These are phyloP conservation scores for Oophaga pumilio DNA, from an alignment of 2,113 vertebrate species.

Conservation along the genomic window DNA sequence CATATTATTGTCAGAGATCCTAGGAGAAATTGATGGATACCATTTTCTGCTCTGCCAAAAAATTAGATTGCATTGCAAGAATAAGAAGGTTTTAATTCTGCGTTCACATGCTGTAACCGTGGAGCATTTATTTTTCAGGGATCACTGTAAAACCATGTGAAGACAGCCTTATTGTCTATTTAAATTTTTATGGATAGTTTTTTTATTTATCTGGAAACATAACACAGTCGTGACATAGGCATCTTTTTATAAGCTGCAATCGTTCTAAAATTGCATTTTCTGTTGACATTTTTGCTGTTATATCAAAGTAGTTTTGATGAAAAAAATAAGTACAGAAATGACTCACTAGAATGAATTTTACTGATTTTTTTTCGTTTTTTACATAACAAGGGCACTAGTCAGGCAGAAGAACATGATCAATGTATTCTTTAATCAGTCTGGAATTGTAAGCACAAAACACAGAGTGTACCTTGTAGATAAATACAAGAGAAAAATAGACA, in stretches of 20 bases:
- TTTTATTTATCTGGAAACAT: background rate
- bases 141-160: too few species aligned
- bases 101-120: too few species aligned
- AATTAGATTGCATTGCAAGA: too few species aligned
- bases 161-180: too few species aligned
- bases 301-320: background rate
- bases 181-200: too few species aligned
- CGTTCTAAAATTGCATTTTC: background rate
- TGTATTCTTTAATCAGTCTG: constrained; percentile 10
- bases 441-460: background rate
- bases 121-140: too few species aligned
- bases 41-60: too few species aligned
- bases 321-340: background rate
- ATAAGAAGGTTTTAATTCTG: too few species aligned
- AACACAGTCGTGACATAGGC: background rate
- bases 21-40: too few species aligned
- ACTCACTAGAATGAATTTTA: background rate
- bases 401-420: constrained; percentile 19
- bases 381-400: background rate
- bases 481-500: constrained; percentile 18
- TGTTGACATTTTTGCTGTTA: background rate
- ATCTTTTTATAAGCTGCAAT: background rate
- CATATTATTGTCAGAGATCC: too few species aligned
- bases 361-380: background rate
- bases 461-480: background rate